phyloP scores from a whole-genome alignment of 2,113 vertebrate species.

The Saguinus midas region DNA sequence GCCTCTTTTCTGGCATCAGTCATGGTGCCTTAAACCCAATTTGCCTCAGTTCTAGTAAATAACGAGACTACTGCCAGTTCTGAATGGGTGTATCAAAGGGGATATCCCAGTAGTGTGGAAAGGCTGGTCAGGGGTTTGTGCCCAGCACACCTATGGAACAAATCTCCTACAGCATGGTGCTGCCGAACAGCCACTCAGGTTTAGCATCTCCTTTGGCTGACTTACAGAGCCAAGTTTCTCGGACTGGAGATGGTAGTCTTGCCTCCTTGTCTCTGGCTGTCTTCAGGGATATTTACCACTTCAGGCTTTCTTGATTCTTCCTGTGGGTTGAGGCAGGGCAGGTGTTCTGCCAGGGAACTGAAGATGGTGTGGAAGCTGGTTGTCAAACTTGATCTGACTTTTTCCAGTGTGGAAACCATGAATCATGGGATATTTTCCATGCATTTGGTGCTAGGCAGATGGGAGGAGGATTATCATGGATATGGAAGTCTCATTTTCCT shows the following conservation, averaged over 20 bases:
- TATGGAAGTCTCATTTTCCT: background rate
- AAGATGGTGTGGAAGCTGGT: background rate
- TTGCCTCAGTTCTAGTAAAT: background rate
- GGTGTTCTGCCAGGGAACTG: background rate
- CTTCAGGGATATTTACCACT: background rate
- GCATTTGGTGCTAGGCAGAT: background rate
- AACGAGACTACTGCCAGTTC: background rate
- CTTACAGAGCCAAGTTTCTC: background rate
- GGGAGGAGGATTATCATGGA: background rate
- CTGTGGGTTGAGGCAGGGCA: background rate
- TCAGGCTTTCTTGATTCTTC: background rate
- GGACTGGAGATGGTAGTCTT: background rate
- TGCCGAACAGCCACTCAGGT: background rate
- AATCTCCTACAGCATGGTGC: background rate
- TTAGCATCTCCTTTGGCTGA: background rate
- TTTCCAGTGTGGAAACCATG: background rate
- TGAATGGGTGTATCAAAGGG: background rate
- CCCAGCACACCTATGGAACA: background rate
- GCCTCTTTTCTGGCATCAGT: background rate
- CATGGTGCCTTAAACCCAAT: background rate
- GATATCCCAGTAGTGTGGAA: background rate
- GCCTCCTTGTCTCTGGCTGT: background rate
- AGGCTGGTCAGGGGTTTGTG: background rate
- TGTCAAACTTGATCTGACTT: background rate
- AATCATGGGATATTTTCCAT: background rate